These are phyloP conservation scores for Bicyclus anynana DNA, from an alignment of 1,140 invertebrate genomes.

Conservation along the genomic window DNA sequence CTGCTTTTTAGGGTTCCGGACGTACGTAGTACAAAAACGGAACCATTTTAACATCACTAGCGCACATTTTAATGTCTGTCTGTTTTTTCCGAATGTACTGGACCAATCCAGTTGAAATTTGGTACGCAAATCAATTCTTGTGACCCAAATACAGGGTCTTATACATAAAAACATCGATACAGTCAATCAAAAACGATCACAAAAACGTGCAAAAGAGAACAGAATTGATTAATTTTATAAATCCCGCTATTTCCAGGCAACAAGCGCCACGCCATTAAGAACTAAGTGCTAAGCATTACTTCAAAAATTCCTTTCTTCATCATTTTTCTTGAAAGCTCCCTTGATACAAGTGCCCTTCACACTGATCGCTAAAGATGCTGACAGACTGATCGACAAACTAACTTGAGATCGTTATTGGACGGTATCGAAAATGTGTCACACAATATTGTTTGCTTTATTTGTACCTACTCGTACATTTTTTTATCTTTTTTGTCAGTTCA, in stretches of 20 bases:
- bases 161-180: no score
- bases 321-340: conserved; percentile 1
- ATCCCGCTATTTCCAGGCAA: background rate
- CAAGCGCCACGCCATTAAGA: background rate
- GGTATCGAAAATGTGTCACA: background rate
- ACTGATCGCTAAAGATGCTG: conserved; percentile 1
- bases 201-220: background rate
- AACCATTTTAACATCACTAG: no score
- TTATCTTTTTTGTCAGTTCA: background rate
- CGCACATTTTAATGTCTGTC: no score
- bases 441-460: background rate
- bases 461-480: background rate
- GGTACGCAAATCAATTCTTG: no score
- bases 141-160: no score
- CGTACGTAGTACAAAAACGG: no score
- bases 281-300: conserved; percentile 3
- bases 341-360: background rate
- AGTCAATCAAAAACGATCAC: no score
- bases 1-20: no score
- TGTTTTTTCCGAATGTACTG: no score
- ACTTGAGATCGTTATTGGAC: background rate
- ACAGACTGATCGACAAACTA: conserved; percentile 1
- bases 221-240: background rate
- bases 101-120: no score
- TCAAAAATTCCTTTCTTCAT: conserved; percentile 1